These are phyloP conservation scores for Bombus balteatus DNA, from an alignment of 1,140 invertebrate species.

Conservation along the genomic window DNA sequence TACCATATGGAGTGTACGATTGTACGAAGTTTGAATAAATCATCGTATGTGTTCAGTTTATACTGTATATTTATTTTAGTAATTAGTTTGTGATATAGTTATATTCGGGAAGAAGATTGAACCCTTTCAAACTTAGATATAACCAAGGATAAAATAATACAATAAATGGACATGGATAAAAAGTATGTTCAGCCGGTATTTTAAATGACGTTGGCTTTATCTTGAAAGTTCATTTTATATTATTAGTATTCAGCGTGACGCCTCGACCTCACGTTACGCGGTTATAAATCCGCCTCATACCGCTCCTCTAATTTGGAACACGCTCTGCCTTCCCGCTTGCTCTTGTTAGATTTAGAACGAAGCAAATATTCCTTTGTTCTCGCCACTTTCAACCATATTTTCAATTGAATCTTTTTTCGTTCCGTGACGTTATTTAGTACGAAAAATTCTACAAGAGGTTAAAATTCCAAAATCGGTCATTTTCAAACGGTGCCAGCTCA, in stretches of 20 bases:
- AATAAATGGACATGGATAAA: neutral
- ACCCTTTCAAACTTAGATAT: too few species aligned
- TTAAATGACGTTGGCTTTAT: slow-evolving; percentile 18
- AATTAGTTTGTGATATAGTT: too few species aligned
- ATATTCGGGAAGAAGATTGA: too few species aligned
- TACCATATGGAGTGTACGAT: too few species aligned
- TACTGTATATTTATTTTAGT: too few species aligned
- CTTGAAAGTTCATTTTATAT: slow-evolving; percentile 22
- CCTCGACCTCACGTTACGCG: slow-evolving; percentile 7
- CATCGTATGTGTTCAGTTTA: too few species aligned
- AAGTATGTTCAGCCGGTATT: neutral
- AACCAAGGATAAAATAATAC: neutral
- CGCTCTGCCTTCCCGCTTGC: neutral
- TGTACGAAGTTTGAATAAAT: too few species aligned
- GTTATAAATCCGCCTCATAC: slow-evolving; percentile 35
- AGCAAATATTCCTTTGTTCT: neutral
- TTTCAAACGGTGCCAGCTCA: neutral
- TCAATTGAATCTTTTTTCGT: neutral
- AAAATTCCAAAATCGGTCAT: neutral
- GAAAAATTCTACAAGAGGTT: neutral
- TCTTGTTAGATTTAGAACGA: neutral
- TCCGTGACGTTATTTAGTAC: neutral
- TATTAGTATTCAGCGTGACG: slow-evolving; percentile 38
- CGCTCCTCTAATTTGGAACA: slow-evolving; percentile 27
- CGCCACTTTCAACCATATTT: neutral